These are phyloP conservation scores for Drosophila dives DNA, from an alignment of 2,888 invertebrate species.

Conservation along the genomic window DNA sequence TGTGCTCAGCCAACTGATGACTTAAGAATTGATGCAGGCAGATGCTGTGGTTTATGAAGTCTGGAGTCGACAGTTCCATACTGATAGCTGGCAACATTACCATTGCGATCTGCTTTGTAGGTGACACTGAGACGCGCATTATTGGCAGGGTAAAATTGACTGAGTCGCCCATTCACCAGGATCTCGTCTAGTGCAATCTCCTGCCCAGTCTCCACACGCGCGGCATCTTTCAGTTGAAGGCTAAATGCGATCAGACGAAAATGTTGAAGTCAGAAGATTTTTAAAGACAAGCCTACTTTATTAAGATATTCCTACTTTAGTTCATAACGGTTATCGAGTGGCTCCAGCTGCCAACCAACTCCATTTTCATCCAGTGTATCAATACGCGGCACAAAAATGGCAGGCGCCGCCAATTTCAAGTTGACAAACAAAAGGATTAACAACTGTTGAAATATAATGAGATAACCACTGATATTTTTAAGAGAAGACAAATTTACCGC, in stretches of 20 bases:
- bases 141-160: conserved; percentile 8
- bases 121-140: conserved; percentile 23
- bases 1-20: conserved; percentile 43
- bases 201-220: conserved; percentile 42
- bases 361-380: background rate
- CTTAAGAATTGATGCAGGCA: conserved; percentile 37
- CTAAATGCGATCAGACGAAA: conserved; percentile 17
- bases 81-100: conserved; percentile 47
- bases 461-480: too few relatives aligned
- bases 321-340: conserved; percentile 28
- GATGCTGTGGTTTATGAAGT: background rate
- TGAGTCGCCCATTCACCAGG: conserved; percentile 37
- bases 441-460: too few relatives aligned
- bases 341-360: conserved; percentile 30
- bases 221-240: background rate
- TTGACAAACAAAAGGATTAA: conserved; percentile 24
- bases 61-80: conserved; percentile 8
- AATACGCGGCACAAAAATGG: conserved; percentile 38
- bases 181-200: conserved; percentile 40
- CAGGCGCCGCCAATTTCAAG: conserved; percentile 14
- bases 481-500: too few relatives aligned
- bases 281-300: background rate
- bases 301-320: conserved; percentile 31
- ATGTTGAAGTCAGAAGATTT: background rate
- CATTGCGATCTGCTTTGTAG: conserved; percentile 55